Base-by-base conservation (phyloP, 1,140 invertebrate species). In the Helicoverpa zea region DNA sequence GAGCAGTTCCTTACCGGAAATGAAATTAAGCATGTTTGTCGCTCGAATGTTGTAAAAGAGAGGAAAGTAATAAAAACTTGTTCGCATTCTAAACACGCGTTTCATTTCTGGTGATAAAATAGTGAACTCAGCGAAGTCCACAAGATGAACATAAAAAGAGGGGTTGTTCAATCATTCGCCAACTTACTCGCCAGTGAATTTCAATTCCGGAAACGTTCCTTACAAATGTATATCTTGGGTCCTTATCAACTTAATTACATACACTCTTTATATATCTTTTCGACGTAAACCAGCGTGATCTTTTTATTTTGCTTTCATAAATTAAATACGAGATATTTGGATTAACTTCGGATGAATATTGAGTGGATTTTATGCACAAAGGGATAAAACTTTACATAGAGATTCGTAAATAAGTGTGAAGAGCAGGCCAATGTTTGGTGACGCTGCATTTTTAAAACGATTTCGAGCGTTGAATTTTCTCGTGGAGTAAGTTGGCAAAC, bases 91-190 rank as follows among this genome's bases (percentile, higher is more conserved):
- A 70, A 79, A 49, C 52, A 56, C 47, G 43, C 63, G 16, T 86
- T 73, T 76, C 83, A 81, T 84, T 66, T 80, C 66, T 84, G 83
- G 78, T 86, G 81, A 84, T 84, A 80, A 47, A 68, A 85, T 81
- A 91, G 93, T 94, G 89, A 93, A 87, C 93, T 90, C 91, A 92
- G 93, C 93, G 93, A 94, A 90, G 87, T 93, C 87, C 86, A 92
- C 89, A 89, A 86, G 82, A 84, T 83, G 84, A 84, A 84, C 82
- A 79, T 72, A 56, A 84, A 43, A 68, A 66, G 49, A 80, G 56
- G 68, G 83, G 76, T 77, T 79, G 14, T 79, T 64, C 64, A 78
- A 79, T 70, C 72, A 79, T 72, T 73, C 76, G 82, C 76, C 76
- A 49, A 74, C 77, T 58, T 59, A 73, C 43, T 81, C 35, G 51